A percentile compares a stretch with the other conserved stretches of the same genome.
These are phyloP conservation scores for Crioceris asparagi DNA, from an alignment of 2,888 invertebrate genomes.

Conservation along the genomic window DNA sequence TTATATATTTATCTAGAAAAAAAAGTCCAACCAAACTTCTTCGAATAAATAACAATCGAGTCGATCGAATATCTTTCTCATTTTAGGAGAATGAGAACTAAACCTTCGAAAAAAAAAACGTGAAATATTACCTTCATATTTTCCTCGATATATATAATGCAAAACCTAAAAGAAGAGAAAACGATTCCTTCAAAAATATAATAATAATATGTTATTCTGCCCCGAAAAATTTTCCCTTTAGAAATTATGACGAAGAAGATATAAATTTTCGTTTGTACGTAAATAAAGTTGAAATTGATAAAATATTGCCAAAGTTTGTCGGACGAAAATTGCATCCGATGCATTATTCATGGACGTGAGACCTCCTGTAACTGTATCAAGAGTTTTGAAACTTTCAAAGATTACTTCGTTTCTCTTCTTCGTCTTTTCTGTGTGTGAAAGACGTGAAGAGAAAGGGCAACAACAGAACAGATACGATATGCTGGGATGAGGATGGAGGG, in stretches of 20 bases:
- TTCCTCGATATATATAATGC: too few species aligned
- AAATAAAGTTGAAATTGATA: slow-evolving; percentile 44
- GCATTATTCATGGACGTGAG: slow-evolving; percentile 42
- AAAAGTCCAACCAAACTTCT: too few species aligned
- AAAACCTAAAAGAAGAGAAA: too few species aligned
- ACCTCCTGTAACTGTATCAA: slow-evolving; percentile 41
- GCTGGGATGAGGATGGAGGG: too few species aligned
- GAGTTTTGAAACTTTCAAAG: slow-evolving; percentile 34
- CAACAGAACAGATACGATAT: background rate
- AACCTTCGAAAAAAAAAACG: too few species aligned
- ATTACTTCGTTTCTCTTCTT: too few species aligned
- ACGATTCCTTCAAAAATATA: slow-evolving; percentile 1
- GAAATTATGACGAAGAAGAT: slow-evolving; percentile 39
- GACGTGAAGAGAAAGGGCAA: background rate
- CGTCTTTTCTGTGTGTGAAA: too few species aligned
- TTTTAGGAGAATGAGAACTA: too few species aligned
- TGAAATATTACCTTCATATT: too few species aligned
- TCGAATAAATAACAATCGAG: too few species aligned
- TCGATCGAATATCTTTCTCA: too few species aligned
- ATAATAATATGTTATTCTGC: slow-evolving; percentile 23
- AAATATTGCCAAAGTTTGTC: slow-evolving; percentile 42
- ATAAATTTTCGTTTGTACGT: slow-evolving; percentile 43
- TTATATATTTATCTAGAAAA: too few species aligned
- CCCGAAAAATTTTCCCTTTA: slow-evolving; percentile 24
- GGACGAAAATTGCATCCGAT: slow-evolving; percentile 43